Percentiles rank a stretch among this genome's conserved stretches.
Conservation (phyloP, 2,797 vertebrate species). For the Psittacula derbiana region DNA sequence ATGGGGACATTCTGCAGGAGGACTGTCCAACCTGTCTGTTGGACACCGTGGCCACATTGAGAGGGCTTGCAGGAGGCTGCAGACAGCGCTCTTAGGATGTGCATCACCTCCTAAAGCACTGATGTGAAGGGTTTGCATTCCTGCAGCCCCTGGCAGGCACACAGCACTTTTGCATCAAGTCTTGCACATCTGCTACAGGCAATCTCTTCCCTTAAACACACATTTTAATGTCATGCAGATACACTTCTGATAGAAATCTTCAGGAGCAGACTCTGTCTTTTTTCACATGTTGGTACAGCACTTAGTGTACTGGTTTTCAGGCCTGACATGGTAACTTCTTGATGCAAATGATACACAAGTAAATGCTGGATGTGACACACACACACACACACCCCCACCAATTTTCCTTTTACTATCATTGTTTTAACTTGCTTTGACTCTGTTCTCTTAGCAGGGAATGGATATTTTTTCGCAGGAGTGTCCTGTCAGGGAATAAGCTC, state of each 20-base stretch:
- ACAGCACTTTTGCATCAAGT: background rate
- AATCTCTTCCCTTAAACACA: background rate
- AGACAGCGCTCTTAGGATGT: background rate
- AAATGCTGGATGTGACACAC: background rate
- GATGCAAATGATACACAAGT: background rate
- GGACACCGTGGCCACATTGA: accelerated
- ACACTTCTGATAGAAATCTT: background rate
- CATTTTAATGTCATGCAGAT: background rate
- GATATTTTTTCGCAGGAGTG: background rate
- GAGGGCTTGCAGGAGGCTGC: background rate
- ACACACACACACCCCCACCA: background rate
- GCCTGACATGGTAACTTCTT: background rate
- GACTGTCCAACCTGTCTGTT: accelerated
- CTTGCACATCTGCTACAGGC: background rate
- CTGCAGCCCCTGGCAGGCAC: background rate
- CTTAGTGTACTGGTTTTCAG: background rate
- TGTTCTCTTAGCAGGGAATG: background rate
- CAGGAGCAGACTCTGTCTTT: background rate
- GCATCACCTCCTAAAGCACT: background rate
- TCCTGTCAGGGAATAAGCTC: background rate
- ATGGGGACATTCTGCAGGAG: background rate
- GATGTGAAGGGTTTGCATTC: background rate
- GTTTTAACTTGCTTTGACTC: background rate
- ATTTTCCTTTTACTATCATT: background rate
- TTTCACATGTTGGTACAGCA: background rate